These are phyloP conservation scores for Athalia rosae DNA, from an alignment of 2,888 invertebrate species.

Conservation along the genomic window DNA sequence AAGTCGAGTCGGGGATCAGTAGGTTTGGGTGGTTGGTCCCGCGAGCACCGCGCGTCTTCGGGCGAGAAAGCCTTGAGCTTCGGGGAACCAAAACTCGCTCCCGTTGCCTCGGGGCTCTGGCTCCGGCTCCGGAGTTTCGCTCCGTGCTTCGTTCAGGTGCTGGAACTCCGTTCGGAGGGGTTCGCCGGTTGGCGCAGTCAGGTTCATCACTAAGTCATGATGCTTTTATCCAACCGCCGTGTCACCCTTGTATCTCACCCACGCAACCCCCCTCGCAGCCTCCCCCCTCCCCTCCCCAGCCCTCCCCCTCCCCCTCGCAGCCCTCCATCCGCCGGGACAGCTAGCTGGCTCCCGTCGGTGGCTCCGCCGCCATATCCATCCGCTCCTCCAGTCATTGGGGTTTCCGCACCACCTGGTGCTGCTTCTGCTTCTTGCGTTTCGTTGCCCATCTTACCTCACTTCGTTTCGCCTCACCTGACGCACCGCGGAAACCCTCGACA, in stretches of 20 bases:
- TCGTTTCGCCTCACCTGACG: conserved; percentile 4
- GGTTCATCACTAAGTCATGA: conserved; percentile 71
- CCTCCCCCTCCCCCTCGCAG: conserved; percentile 48
- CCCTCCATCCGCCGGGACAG: conserved; percentile 20
- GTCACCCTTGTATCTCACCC: conserved; percentile 60
- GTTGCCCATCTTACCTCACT: conserved; percentile 16
- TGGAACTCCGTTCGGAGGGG: not conserved
- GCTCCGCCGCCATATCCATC: conserved; percentile 20
- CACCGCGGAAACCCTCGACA: not conserved
- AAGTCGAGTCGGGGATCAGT: too few species aligned
- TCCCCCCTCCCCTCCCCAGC: too few species aligned
- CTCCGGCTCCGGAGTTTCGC: too few species aligned
- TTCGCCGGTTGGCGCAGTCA: conserved; percentile 53
- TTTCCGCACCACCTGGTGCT: conserved; percentile 22
- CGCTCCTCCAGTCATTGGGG: conserved; percentile 21
- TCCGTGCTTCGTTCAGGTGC: too few species aligned
- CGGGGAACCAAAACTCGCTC: too few species aligned
- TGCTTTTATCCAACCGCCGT: conserved; percentile 68
- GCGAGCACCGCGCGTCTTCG: too few species aligned
- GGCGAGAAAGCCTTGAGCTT: too few species aligned
- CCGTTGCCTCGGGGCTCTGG: too few species aligned
- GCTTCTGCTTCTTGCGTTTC: too few species aligned
- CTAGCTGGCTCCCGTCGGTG: conserved; percentile 8
- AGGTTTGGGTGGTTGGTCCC: too few species aligned
- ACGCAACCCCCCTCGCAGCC: conserved; percentile 48